Conservation (phyloP, 1,140 invertebrate species). For the Micrasema minimum region DNA sequence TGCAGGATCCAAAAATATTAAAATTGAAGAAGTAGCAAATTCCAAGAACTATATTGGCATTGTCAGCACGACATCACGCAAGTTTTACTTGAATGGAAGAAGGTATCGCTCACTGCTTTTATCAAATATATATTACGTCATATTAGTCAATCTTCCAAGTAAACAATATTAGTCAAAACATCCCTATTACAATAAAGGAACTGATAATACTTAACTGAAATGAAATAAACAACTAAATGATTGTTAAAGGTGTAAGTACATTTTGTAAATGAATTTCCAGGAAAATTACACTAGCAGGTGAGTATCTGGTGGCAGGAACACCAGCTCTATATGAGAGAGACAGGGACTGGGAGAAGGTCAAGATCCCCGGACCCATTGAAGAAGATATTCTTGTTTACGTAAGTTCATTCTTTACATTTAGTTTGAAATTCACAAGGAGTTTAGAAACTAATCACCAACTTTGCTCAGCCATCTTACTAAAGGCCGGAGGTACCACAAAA, state of each 20-base stretch:
- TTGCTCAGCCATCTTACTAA: too few species aligned
- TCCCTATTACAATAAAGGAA: too few species aligned
- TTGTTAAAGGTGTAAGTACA: too few species aligned
- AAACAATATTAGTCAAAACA: too few species aligned
- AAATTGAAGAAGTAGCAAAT: slow-evolving; percentile 81
- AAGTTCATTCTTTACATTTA: slow-evolving; percentile 59
- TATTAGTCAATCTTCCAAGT: too few species aligned
- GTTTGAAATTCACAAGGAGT: too few species aligned
- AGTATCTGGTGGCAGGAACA: slow-evolving; percentile 86
- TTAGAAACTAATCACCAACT: too few species aligned
- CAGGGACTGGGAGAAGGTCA: slow-evolving; percentile 83
- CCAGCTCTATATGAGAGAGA: slow-evolving; percentile 84
- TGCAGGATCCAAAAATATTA: slow-evolving; percentile 82
- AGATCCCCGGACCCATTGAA: slow-evolving; percentile 83
- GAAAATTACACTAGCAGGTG: slow-evolving; percentile 49
- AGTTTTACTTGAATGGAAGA: slow-evolving; percentile 85
- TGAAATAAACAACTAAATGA: too few species aligned
- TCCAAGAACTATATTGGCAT: slow-evolving; percentile 87
- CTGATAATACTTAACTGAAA: too few species aligned
- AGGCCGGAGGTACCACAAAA: too few species aligned
- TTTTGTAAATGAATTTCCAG: slow-evolving; percentile 33
- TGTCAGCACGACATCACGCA: slow-evolving; percentile 73
- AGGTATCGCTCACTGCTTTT: slow-evolving; percentile 66
- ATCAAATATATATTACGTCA: too few species aligned
- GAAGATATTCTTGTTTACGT: slow-evolving; percentile 87